Percentiles rank a stretch among this genome's conserved stretches.
Conservation (phyloP, 2,797 vertebrate genomes). For the Echeneis naucrates region DNA sequence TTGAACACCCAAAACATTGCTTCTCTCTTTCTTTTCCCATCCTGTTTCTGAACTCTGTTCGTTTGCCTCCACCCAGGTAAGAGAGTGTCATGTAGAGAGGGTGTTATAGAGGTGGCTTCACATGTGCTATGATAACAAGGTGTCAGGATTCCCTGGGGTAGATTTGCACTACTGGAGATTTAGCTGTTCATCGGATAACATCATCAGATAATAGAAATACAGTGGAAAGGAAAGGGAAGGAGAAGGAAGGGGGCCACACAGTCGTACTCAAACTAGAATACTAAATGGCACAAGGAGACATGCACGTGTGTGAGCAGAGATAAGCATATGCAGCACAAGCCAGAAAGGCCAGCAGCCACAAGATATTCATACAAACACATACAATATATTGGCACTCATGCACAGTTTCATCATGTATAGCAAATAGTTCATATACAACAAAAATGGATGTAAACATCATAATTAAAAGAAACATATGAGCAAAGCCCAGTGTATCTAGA, state of each 20-base stretch:
- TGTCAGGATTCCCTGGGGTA: constrained; percentile 63
- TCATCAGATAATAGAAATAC: constrained; percentile 59
- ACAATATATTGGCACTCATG: background rate
- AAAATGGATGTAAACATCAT: background rate
- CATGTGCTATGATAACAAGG: constrained; percentile 71
- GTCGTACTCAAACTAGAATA: constrained; percentile 27
- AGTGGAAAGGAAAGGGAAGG: background rate
- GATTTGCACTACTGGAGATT: constrained; percentile 68
- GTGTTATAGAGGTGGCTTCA: constrained; percentile 52
- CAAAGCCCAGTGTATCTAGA: background rate
- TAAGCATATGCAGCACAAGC: background rate
- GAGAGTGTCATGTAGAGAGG: constrained; percentile 56
- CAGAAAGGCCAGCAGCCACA: background rate
- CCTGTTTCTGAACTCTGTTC: constrained; percentile 25
- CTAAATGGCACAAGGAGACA: constrained; percentile 18
- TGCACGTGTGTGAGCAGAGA: background rate
- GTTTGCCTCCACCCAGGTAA: constrained; percentile 40
- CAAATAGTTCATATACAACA: background rate
- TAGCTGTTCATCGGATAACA: constrained; percentile 58
- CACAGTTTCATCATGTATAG: background rate
- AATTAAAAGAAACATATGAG: background rate
- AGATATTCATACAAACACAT: background rate
- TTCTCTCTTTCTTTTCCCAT: constrained; percentile 21
- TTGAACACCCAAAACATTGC: constrained; percentile 17
- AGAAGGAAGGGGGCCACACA: constrained; percentile 37